Evolutionary conservation across 2,113 vertebrate species (phyloP).

Genomic region (Circaetus gallicus): DNA sequence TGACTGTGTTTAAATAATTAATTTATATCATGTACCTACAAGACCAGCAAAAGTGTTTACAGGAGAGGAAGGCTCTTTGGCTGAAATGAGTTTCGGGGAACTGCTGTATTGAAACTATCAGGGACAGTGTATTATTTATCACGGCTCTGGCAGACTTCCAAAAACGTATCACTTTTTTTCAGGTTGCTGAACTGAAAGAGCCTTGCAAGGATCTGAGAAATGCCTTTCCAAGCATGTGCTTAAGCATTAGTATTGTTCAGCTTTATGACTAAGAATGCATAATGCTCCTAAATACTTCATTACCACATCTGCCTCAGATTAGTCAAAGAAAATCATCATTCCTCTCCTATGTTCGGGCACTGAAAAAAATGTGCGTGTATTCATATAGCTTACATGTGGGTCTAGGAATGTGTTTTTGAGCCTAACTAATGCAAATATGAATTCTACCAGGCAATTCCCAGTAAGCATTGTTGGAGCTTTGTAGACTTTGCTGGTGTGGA

Average conservation of each 20-base stretch:
- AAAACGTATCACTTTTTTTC: not conserved
- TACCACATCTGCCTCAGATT: not conserved
- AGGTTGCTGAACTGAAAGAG: not conserved
- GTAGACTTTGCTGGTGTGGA: not conserved
- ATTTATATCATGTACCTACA: not conserved
- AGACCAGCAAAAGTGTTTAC: not conserved
- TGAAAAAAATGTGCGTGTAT: not conserved
- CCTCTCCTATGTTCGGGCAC: not conserved
- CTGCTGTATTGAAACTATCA: not conserved
- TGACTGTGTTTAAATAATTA: not conserved
- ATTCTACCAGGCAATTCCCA: not conserved
- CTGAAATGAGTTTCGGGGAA: constrained; percentile 11
- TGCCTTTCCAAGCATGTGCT: not conserved
- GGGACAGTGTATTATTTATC: constrained; percentile 45
- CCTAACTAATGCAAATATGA: not conserved
- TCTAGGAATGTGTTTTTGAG: not conserved
- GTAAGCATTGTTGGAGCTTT: not conserved
- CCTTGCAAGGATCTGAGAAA: not conserved
- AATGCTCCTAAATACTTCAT: not conserved
- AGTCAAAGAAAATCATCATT: not conserved
- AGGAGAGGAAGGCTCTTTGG: not conserved
- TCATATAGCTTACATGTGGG: not conserved
- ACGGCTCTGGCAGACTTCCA: not conserved
- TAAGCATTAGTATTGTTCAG: not conserved
- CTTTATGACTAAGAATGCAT: not conserved